Percentiles rank a stretch among this genome's conserved stretches.
Evolutionary conservation across 1,140 invertebrate species (phyloP).

Genomic region (Ceratitis capitata): DNA sequence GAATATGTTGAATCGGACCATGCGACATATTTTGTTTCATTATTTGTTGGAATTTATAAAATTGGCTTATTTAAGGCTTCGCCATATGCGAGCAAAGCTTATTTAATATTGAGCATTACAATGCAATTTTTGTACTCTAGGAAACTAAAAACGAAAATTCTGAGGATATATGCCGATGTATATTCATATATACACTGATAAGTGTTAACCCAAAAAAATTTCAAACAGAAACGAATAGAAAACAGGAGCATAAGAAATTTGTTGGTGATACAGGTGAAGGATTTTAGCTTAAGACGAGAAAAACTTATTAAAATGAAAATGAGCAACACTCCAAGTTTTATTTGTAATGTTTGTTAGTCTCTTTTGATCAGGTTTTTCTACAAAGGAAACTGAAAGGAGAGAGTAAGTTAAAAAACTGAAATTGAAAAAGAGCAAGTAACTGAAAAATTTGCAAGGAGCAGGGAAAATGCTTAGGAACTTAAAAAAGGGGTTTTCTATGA

Average conservation of each 20-base stretch:
- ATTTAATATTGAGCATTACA: neutral
- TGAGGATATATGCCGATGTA: neutral
- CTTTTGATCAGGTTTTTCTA: too few relatives aligned
- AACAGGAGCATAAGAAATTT: neutral
- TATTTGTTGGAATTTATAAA: constrained; percentile 1
- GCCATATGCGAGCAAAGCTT: neutral
- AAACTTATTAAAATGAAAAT: neutral
- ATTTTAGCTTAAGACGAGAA: neutral
- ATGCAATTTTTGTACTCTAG: too few relatives aligned
- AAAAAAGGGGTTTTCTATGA: too few relatives aligned
- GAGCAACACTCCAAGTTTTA: neutral
- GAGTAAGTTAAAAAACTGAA: neutral
- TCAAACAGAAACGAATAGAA: neutral
- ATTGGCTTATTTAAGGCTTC: neutral
- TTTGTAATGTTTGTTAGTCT: neutral
- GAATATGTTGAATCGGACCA: too few relatives aligned
- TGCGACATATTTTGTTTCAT: too few relatives aligned
- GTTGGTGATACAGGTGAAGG: neutral
- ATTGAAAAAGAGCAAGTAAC: too few relatives aligned
- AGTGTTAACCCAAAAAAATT: neutral
- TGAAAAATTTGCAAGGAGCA: too few relatives aligned
- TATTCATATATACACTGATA: neutral
- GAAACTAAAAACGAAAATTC: neutral
- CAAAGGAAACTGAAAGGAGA: neutral
- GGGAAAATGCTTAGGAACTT: too few relatives aligned